Evolutionary conservation across 2,113 vertebrate species (phyloP).

Genomic region (Callionymus lyra): DNA sequence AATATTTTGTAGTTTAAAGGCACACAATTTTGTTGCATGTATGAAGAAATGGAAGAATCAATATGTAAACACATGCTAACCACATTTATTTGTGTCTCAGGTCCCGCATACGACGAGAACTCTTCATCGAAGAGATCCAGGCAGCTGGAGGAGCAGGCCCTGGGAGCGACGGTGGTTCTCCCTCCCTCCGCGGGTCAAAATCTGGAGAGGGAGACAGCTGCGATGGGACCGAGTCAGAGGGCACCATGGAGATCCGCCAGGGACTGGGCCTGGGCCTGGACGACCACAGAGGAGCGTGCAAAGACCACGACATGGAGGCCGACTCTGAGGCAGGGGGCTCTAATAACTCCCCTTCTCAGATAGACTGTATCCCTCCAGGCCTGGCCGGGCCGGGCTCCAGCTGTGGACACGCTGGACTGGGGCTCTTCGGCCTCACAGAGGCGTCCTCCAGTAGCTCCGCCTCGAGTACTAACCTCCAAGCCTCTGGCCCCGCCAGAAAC

Average conservation of each 20-base stretch:
- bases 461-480: constrained; percentile 54
- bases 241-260: constrained; percentile 71
- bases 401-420: constrained; percentile 65
- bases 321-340: constrained; percentile 72
- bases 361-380: constrained; percentile 72
- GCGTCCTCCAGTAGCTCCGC: constrained; percentile 67
- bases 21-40: too few relatives aligned
- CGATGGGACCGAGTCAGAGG: constrained; percentile 86
- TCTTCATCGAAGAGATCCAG: constrained; percentile 97
- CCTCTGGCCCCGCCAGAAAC: constrained; percentile 74
- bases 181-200: constrained; percentile 73
- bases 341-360: constrained; percentile 72
- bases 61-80: constrained; percentile 4
- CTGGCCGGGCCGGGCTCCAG: constrained; percentile 81
- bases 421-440: constrained; percentile 85
- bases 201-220: constrained; percentile 92
- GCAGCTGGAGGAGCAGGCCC: constrained; percentile 77
- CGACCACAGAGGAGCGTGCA: constrained; percentile 74
- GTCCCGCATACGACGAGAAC: constrained; percentile 94
- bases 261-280: constrained; percentile 55
- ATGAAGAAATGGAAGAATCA: too few relatives aligned
- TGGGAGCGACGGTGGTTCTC: constrained; percentile 79
- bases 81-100: constrained; percentile 62
- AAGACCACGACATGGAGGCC: constrained; percentile 61
- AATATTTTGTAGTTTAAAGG: too few relatives aligned